phyloP scores from a whole-genome alignment of 2,797 vertebrate genomes.

The Etheostoma perlongum region DNA sequence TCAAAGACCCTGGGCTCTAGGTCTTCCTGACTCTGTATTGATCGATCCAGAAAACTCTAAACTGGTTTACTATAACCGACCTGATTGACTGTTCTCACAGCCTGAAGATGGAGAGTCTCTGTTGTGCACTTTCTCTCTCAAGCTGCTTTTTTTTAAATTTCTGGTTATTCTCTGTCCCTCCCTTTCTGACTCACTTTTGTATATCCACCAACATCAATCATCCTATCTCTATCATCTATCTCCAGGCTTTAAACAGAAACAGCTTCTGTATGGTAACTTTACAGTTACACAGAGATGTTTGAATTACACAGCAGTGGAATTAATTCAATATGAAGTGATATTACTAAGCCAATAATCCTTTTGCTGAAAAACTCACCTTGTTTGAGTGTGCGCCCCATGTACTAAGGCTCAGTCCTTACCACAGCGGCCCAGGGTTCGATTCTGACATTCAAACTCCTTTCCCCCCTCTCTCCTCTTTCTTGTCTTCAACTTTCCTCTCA shows the following conservation, averaged over 20 bases:
- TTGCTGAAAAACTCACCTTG: not conserved
- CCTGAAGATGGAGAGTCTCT: slow-evolving; percentile 61
- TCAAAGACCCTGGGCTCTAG: slow-evolving; percentile 45
- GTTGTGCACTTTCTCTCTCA: slow-evolving; percentile 39
- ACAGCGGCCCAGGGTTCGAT: too few relatives aligned
- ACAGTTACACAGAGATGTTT: not conserved
- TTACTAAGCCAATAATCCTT: not conserved
- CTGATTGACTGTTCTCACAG: slow-evolving; percentile 57
- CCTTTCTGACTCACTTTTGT: slow-evolving; percentile 49
- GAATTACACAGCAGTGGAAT: slow-evolving; percentile 2
- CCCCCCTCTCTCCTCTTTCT: too few relatives aligned
- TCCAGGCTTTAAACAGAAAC: slow-evolving; percentile 35
- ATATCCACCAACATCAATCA: slow-evolving; percentile 58
- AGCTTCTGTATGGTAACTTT: slow-evolving; percentile 5
- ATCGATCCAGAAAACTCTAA: slow-evolving; percentile 68
- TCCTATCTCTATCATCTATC: slow-evolving; percentile 36
- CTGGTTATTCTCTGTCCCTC: slow-evolving; percentile 17
- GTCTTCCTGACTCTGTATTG: slow-evolving; percentile 69
- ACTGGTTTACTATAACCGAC: slow-evolving; percentile 71
- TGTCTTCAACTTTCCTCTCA: too few relatives aligned
- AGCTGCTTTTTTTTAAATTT: slow-evolving; percentile 35
- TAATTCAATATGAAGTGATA: not conserved
- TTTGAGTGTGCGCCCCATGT: too few relatives aligned
- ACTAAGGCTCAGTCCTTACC: too few relatives aligned
- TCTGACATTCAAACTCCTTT: too few relatives aligned